Evolutionary conservation across 2,113 vertebrate genomes (phyloP), one percentile per base, ranked within the genome.

Genomic region (Illadopsis cleaveri): DNA sequence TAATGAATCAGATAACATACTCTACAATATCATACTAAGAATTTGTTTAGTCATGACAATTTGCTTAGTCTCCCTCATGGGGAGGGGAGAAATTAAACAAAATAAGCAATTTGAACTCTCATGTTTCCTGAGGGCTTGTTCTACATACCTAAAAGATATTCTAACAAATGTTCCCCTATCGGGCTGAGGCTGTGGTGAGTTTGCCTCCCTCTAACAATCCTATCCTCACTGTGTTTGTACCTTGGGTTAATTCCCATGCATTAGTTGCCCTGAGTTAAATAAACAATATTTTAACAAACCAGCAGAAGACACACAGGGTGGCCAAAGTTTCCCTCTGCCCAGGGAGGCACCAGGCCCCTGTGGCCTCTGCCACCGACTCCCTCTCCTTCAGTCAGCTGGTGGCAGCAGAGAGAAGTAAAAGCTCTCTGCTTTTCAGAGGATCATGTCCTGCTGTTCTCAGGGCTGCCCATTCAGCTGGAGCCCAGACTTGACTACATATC

Each of bases 361-460:
- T 3, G 14, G 4, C 24, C 37, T 33, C 44, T 9, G 8, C 19
- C 56, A 89, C 37, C 42, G 47, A 4, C 3, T 57, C 44, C 51
- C 56, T 23, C 47, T 47, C 35, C 38, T 83, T 71, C 17, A 11
- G 84, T 48, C 94, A 87, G 73, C 24, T 3, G 89, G 89, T 1
- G 70, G 91, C 86, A 94, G 83, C 84, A 96, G 53, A 95, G 77
- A 91, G 89, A 85, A 96, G 57, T 7, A 18, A 77, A 93, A 94
- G 37, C 25, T 30, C 37, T 18, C 4, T 5, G 47, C 40, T 58
- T 27, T 62, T 44, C 37, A 24, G 20, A 60, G 23, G 54, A n/a
- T 20, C 23, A 0, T 0, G 6, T 7, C 82, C 82, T 25, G 53
- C 61, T 28, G 48, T 40, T 48, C 50, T 19, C 58, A 30, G 24